Base-by-base conservation (phyloP, 2,113 vertebrate genomes). In the Austrofundulus limnaeus region DNA sequence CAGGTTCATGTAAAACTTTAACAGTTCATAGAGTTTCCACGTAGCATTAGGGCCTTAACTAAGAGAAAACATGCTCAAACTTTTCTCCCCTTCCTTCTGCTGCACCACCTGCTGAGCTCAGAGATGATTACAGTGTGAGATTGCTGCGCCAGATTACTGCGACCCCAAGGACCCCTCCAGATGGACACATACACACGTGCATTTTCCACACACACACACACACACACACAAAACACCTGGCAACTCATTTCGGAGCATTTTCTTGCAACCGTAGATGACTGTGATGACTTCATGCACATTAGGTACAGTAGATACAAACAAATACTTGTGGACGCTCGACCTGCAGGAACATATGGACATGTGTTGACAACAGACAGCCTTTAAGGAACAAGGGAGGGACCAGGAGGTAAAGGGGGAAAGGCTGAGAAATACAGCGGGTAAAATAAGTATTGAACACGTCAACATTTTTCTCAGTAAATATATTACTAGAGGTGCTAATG, bases 101-200 rank as follows among this genome's bases (percentile, higher is more conserved):
- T n/a, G 15, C 59, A 81, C 86, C 87, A 90, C 87, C 86, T 85
- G 84, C 84, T 86, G 80, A 73, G 81, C 76, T 66, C 73, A 67
- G 72, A 77, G 80, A 83, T 88, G 80, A 85, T 90, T 89, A 88
- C 84, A 86, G 76, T 79, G 75, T 21, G 79, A 90, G 79, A 83
- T 82, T 79, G 78, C 87, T 81, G 76, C 78, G 82, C 85, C 84
- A 89, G 89, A 90, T 88, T 86, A 85, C 82, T 75, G 66, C 81
- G 84, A 90, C 90, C 90, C 75, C 16, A 16, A 77, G 42, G 75
- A 89, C 80, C 83, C 74, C 25, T 87, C 77, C 87, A 86, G 88
- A 88, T 89, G 84, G 82, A 87, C 82, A 77, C 64, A 72, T 53
- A 61, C 51, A 73, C 65, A 66, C 58, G 70, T 7, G 7, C 57